Evolutionary conservation across 2,797 vertebrate genomes (phyloP).

Genomic region (Ataeniobius toweri): DNA sequence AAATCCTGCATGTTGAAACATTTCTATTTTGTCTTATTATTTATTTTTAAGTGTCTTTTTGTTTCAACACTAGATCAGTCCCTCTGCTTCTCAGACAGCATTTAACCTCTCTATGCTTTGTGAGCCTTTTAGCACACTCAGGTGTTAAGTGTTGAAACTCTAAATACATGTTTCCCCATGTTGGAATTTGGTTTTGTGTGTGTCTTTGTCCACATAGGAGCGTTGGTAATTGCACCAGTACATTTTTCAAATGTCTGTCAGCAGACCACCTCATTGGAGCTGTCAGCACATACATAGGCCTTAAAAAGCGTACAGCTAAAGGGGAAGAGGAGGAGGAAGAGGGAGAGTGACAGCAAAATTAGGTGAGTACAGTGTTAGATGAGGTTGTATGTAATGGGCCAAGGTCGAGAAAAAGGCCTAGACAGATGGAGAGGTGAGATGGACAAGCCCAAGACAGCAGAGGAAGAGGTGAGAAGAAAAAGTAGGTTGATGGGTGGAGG

Average conservation of each 20-base stretch:
- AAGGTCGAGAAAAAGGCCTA: constrained; percentile 16
- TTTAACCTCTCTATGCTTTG: constrained; percentile 14
- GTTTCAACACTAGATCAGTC: constrained; percentile 6
- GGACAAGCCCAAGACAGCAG: constrained; percentile 24
- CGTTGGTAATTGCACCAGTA: constrained; percentile 63
- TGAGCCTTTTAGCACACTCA: constrained; percentile 24
- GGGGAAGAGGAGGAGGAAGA: constrained; percentile 6
- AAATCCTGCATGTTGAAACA: constrained; percentile 6
- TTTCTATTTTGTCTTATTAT: constrained; percentile 17
- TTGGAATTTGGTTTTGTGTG: constrained; percentile 45
- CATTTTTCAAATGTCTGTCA: constrained; percentile 77
- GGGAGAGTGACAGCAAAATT: constrained; percentile 34
- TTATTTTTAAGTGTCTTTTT: constrained; percentile 9
- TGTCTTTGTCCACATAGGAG: constrained; percentile 50
- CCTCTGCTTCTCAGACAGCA: constrained; percentile 14
- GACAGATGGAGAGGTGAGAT: constrained; percentile 43
- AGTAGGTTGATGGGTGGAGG: constrained; percentile 3
- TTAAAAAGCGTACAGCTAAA: constrained; percentile 47
- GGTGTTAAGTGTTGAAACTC: constrained; percentile 65
- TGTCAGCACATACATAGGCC: constrained; percentile 71
- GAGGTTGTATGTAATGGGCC: constrained; percentile 10
- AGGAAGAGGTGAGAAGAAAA: constrained; percentile 18
- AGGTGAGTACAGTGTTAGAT: constrained; percentile 27
- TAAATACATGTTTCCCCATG: constrained; percentile 55
- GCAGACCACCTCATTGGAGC: constrained; percentile 69